Evolutionary conservation across 37 sponge, comb jelly and placozoan species (phyloP).

Genomic region (Aplysina aerophoba): DNA sequence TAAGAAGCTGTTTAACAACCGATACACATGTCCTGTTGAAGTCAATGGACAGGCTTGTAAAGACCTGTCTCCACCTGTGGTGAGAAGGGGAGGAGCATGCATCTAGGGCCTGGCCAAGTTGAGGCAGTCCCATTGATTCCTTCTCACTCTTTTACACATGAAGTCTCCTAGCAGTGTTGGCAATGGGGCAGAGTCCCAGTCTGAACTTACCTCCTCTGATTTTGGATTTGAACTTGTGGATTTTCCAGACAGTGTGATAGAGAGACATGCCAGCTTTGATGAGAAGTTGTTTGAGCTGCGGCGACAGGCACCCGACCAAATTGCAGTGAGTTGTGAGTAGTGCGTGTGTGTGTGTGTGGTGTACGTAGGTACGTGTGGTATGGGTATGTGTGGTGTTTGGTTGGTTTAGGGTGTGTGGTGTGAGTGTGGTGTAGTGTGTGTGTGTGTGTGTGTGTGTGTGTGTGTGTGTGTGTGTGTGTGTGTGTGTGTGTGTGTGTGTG

Average conservation of each 20-base stretch:
- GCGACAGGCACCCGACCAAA: slow-evolving; percentile 54
- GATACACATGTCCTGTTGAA: too few species aligned
- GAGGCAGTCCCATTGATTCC: background rate
- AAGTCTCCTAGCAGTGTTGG: slow-evolving; percentile 5
- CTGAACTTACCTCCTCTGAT: too few species aligned
- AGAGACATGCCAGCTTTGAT: slow-evolving; percentile 55
- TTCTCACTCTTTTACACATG: background rate
- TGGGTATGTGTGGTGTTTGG: background rate
- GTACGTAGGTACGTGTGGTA: too few species aligned
- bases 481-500: too few species aligned
- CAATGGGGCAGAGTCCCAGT: background rate
- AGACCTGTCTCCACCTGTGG: too few species aligned
- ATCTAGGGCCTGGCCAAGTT: background rate
- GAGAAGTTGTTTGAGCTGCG: slow-evolving; percentile 68
- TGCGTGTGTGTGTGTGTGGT: background rate
- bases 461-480: too few species aligned
- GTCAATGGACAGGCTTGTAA: too few species aligned
- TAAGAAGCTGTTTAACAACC: too few species aligned
- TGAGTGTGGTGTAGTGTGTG: too few species aligned
- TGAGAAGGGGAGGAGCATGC: background rate
- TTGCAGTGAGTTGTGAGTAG: slow-evolving; percentile 58
- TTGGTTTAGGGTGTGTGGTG: too few species aligned
- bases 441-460: too few species aligned
- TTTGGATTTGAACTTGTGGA: background rate
- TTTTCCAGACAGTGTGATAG: background rate